phyloP scores from a whole-genome alignment of 2,113 vertebrate genomes.

The Eulemur rufifrons region DNA sequence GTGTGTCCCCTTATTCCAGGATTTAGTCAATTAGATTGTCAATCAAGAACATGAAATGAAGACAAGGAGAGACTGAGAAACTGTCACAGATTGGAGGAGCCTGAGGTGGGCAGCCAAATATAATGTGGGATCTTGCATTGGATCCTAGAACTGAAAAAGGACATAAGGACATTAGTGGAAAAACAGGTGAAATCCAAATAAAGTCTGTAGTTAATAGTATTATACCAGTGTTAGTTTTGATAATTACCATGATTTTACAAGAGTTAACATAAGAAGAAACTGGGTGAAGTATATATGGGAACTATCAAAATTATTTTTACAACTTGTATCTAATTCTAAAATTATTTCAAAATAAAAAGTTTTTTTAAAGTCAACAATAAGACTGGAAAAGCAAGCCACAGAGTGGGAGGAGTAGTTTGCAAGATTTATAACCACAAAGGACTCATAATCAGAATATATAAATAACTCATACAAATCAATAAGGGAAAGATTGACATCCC shows the following conservation, averaged over 20 bases:
- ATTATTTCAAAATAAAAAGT: constrained; percentile 2
- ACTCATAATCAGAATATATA: neutral
- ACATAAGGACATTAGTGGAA: neutral
- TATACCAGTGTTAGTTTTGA: neutral
- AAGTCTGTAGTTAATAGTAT: neutral
- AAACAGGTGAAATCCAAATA: neutral
- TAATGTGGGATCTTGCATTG: neutral
- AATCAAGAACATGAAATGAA: neutral
- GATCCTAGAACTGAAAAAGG: neutral
- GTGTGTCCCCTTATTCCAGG: neutral
- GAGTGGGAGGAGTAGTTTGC: neutral
- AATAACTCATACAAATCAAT: neutral
- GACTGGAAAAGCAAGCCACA: neutral
- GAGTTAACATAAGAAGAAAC: neutral
- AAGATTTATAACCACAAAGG: neutral
- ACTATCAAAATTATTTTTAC: neutral
- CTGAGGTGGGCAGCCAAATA: neutral
- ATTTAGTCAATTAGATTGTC: neutral
- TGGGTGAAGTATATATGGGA: neutral
- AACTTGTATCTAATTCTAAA: neutral
- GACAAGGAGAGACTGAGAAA: neutral
- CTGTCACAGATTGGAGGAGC: neutral
- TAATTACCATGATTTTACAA: neutral
- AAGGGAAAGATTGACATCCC: neutral
- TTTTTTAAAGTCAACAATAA: neutral